Percentiles rank a stretch among this genome's conserved stretches.
These are phyloP conservation scores for Acromyrmex charruanus DNA, from an alignment of 1,140 invertebrate genomes.

Conservation along the genomic window DNA sequence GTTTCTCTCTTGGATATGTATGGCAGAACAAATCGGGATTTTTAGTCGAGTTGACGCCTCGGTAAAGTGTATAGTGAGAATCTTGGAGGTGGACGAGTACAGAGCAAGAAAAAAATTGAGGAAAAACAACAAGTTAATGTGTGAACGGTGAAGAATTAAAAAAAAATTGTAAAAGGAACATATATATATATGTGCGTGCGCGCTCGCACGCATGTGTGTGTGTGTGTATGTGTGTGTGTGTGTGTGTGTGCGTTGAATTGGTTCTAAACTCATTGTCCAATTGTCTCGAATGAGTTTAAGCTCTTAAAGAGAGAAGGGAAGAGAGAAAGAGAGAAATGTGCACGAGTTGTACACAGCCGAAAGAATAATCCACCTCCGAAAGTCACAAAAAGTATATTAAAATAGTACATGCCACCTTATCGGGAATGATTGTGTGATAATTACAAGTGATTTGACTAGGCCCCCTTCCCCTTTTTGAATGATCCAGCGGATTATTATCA, in stretches of 20 bases:
- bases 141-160: conserved; percentile 12
- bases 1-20: conserved; percentile 12
- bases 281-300: not conserved
- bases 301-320: not conserved
- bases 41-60: conserved; percentile 31
- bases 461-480: conserved; percentile 78
- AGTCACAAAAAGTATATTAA: conserved; percentile 80
- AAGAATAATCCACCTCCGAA: conserved; percentile 73
- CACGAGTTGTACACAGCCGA: conserved; percentile 57
- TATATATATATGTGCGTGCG: not conserved
- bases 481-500: conserved; percentile 64
- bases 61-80: not conserved
- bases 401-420: conserved; percentile 83
- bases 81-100: conserved; percentile 64
- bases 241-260: not conserved
- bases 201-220: not conserved
- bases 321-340: not conserved
- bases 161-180: not conserved
- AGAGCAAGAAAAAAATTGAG: not conserved
- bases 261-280: conserved; percentile 26
- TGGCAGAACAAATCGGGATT: not conserved
- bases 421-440: conserved; percentile 85
- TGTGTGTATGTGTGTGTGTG: not conserved
- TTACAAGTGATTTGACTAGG: conserved; percentile 85
- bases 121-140: not conserved